phyloP scores from a whole-genome alignment of 2,797 vertebrate species.

The Acanthornis magna region DNA sequence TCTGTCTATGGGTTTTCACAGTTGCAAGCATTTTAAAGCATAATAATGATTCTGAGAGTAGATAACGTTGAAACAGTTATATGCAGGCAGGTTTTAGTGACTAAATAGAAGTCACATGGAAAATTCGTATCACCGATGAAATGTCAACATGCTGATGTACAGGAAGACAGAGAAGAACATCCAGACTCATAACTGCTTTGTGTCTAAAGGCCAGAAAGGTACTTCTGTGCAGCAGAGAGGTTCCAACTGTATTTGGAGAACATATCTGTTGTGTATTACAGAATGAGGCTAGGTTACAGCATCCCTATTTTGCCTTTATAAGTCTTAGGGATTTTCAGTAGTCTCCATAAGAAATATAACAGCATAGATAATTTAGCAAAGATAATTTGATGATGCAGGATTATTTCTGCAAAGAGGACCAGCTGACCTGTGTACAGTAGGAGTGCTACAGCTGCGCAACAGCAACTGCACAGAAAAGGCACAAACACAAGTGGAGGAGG shows the following conservation, averaged over 20 bases:
- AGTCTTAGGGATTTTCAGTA: background rate
- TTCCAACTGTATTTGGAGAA: background rate
- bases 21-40: slow-evolving; percentile 45
- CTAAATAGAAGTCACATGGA: background rate
- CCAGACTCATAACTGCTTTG: background rate
- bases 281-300: background rate
- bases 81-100: background rate
- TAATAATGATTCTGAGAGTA: slow-evolving; percentile 6
- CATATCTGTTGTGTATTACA: background rate
- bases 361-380: background rate
- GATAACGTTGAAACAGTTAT: background rate
- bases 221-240: background rate
- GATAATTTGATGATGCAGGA: background rate
- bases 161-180: slow-evolving; percentile 32
- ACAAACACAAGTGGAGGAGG: background rate
- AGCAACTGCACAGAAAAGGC: background rate
- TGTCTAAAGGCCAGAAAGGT: background rate
- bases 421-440: background rate
- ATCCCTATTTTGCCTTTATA: background rate
- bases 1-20: slow-evolving; percentile 48
- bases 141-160: background rate
- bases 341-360: background rate
- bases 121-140: background rate
- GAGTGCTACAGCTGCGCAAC: background rate
- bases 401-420: background rate